Evolutionary conservation across 2,113 vertebrate species (phyloP), one percentile per base, ranked within the genome.

Genomic region (Sialia sialis): DNA sequence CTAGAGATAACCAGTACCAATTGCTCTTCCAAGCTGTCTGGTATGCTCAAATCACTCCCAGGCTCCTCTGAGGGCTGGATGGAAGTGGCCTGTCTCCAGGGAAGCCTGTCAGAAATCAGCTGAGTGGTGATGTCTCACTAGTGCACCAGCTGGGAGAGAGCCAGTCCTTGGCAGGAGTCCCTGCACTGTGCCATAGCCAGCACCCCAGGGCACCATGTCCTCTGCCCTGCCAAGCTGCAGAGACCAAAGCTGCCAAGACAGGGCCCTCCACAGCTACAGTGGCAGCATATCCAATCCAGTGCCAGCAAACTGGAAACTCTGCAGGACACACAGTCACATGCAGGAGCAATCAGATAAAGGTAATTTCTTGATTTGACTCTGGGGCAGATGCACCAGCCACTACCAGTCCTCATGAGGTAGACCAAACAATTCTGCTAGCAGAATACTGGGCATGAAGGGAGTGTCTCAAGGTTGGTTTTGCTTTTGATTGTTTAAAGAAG

Each of bases 401-500:
- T 46, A 22, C 20, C 51, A 70, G 27, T 15, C 8, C 20, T 69
- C 34, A 23, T 27, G 43, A 13, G 32, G n/a, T 10, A 81, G 43
- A 43, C 13, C 58, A 87, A 86, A 64, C 12, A 21, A 29, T 56
- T 88, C 34, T 66, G 73, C 41, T 27, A 86, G 55, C 26, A 58
- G 34, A 91, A 75, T 10, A 60, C n/a, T 10, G 11, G 43, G 13
- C 46, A 30, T n/a, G 77, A 92, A 82, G 32, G 63, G 11, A 55
- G 11, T 64, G 8, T 52, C 38, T 77, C 38, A 26, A 39, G 44
- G 30, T 19, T 91, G 68, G 30, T 77, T 79, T 94, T 89, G 13
- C 29, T 84, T 92, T 88, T 32, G 39, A 4, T 77, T 72, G 19
- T 67, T 94, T 87, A 84, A 84, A 94, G 68, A 84, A 44, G 73